Evolutionary conservation across 2,888 invertebrate genomes (phyloP), one percentile per base, ranked within the genome.

Genomic region (Blastobasis lacticolella): DNA sequence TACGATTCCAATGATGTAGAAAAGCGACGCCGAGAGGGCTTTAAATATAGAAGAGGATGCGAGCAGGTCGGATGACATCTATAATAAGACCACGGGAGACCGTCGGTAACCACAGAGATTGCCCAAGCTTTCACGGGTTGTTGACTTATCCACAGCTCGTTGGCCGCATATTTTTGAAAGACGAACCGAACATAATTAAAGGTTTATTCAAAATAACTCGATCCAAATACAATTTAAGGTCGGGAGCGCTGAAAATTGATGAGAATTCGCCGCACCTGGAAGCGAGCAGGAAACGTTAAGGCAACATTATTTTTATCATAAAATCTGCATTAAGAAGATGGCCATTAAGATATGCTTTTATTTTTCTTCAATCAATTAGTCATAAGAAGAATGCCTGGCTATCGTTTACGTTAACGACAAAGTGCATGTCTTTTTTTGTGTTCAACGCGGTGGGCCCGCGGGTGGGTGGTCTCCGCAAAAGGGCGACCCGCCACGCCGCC

Each of bases 31-130:
- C 64, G 75, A 71, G 77, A 69, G 72, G 67, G 67, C 74, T 23
- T 84, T 87, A 87, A 80, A 87, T 87, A 81, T 86, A 88, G 84
- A 84, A 76, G 78, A 79, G 81, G 83, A 87, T 85, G 80, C 78
- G 76, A 79, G 83, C 83, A 81, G 87, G 83, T 85, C 85, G 82
- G 79, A 75, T 87, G 87, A 85, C 88, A 84, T 83, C 88, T 88
- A 88, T 83, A 86, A 85, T 87, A 87, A 88, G 87, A 81, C 69
- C 81, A 79, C 83, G 81, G 69, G 82, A 82, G 81, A 83, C 81
- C 78, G 75, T 73, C 78, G 75, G 81, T 79, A 78, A 77, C 75
- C 71, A 70, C 68, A 69, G 71, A 74, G 73, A 79, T 81, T 82
- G 79, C 84, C 76, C 80, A 82, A 83, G 78, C 75, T 77, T 74